Evolutionary conservation across 2,888 invertebrate genomes (phyloP), one percentile per base, ranked within the genome.

Genomic region (Mimas tiliae): DNA sequence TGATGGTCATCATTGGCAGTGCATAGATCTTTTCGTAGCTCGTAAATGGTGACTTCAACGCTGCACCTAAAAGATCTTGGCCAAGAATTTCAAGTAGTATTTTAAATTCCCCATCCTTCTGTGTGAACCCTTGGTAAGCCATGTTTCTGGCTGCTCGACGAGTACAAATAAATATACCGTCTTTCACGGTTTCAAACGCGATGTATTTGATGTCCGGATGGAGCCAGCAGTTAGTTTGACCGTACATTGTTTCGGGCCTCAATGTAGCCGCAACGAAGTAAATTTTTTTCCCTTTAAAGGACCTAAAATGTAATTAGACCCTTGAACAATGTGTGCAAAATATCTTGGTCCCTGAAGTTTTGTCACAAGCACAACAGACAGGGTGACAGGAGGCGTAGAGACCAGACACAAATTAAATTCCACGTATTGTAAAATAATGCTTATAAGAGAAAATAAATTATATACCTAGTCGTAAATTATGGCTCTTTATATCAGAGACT

Each of bases 241-340:
- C 99, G 84, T 99, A 99, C 99, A 99, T 99, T 0, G 99, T 99
- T 93, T 99, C 99, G 0, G 99, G 99, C 68, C 99, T 95, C n/a
- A 99, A 93, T 6, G 99, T 99, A 9, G 99, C 99, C 19, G 99
- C 99, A 12, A 99, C 98, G 69, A 99, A 94, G 85, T 93, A 98
- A n/a, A 98, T 94, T 68, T 94, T 85, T 82, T 95, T 94, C 62
- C 91, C 91, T 72, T 91, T 80, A 71, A 95, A 87, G 58, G 85
- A 69, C 69, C 96, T 96, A 66, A 27, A 64, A 52, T 51, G 27
- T 58, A 27, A 63, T 53, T 45, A n/a, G 21, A 8, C 12, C 7
- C 0, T 38, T 38, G 9, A 38, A 38, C 7, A 27, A 3, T 27
- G 27, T 1, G 27, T 4, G 4, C 27, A 27, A 27, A 27, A 27